Evolutionary conservation across 92 coral and sea anemone genomes (phyloP).

Genomic region (Parazoanthus darwini): DNA sequence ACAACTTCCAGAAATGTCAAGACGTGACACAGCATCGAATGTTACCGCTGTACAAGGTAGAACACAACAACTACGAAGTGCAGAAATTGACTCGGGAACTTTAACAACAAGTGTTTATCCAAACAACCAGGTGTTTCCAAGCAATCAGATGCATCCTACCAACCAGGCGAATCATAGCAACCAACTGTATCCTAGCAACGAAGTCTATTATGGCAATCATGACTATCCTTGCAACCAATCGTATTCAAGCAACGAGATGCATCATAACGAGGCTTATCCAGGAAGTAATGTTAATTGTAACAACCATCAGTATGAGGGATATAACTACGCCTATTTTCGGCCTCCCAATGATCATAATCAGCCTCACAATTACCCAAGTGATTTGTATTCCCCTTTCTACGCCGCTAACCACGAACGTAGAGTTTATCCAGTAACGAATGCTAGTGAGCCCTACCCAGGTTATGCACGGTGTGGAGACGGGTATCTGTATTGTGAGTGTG

Average conservation of each 20-base stretch:
- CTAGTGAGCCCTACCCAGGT: background rate
- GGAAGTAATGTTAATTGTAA: background rate
- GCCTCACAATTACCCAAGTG: background rate
- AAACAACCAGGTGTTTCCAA: background rate
- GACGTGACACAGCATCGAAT: background rate
- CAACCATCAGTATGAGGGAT: background rate
- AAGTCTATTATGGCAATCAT: background rate
- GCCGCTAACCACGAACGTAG: background rate
- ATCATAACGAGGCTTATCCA: background rate
- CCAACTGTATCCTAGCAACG: constrained; percentile 9
- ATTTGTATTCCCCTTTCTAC: background rate
- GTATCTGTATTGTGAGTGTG: constrained; percentile 32
- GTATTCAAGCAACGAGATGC: background rate
- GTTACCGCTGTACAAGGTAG: background rate
- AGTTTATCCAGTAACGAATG: background rate
- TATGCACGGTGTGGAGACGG: constrained; percentile 2
- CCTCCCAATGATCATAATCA: background rate
- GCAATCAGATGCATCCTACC: background rate
- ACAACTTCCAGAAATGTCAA: background rate
- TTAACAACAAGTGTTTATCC: background rate
- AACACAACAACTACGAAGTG: background rate
- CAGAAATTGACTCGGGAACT: background rate
- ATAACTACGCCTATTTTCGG: background rate
- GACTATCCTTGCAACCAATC: background rate
- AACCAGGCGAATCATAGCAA: background rate